phyloP scores from a whole-genome alignment of 2,113 vertebrate genomes.

The Carassius gibelio region DNA sequence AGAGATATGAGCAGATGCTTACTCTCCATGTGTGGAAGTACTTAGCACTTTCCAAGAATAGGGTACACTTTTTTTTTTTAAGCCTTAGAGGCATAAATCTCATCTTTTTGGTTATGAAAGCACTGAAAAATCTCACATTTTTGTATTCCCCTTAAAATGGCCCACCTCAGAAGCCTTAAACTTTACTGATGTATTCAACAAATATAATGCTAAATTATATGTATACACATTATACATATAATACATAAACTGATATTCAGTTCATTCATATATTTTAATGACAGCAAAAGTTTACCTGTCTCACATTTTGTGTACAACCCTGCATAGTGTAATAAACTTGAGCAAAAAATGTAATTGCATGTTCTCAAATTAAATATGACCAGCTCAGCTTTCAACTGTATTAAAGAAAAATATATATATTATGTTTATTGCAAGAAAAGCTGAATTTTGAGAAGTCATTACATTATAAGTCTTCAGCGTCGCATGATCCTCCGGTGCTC shows the following conservation, averaged over 20 bases:
- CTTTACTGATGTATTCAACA: neutral
- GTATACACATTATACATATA: too few relatives aligned
- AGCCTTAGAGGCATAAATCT: neutral
- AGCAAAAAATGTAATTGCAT: neutral
- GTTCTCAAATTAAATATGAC: neutral
- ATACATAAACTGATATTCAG: neutral
- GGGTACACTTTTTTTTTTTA: neutral
- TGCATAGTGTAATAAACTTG: neutral
- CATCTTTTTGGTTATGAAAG: neutral
- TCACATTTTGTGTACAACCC: neutral
- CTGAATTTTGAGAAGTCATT: neutral
- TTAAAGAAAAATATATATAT: neutral
- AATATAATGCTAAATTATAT: neutral
- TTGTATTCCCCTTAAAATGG: neutral
- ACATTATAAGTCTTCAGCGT: neutral
- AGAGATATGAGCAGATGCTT: neutral
- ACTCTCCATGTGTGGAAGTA: conserved; percentile 9
- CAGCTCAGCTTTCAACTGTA: neutral
- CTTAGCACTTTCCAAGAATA: neutral
- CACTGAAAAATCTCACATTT: neutral
- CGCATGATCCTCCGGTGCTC: neutral
- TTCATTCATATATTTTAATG: neutral
- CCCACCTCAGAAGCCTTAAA: neutral
- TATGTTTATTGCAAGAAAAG: neutral
- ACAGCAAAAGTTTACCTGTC: neutral